Evolutionary conservation across 2,888 invertebrate genomes (phyloP).

Genomic region (Notocelia uddmanniana): DNA sequence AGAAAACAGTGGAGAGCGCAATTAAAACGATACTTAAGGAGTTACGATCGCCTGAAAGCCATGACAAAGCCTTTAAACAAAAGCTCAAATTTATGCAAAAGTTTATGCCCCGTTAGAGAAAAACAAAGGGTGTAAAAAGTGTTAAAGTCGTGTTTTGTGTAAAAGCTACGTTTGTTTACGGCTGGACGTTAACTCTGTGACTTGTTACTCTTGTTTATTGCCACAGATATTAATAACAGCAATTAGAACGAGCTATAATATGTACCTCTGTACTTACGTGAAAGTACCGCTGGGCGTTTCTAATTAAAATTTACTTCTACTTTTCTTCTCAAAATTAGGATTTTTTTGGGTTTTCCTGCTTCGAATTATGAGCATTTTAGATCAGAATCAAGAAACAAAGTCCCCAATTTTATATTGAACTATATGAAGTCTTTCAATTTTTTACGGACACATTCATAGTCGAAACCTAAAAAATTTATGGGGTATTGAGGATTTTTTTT

Average conservation of each 20-base stretch:
- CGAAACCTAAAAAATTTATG: too few species aligned
- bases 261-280: too few species aligned
- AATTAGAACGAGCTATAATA: not conserved
- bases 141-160: conserved; percentile 41
- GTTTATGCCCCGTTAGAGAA: conserved; percentile 42
- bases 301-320: too few species aligned
- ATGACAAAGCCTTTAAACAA: conserved; percentile 45
- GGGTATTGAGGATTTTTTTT: too few species aligned
- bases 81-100: conserved; percentile 46
- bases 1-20: conserved; percentile 36
- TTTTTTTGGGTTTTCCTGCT: too few species aligned
- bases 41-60: conserved; percentile 43
- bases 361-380: too few species aligned
- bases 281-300: too few species aligned
- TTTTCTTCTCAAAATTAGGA: too few species aligned
- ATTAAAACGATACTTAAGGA: conserved; percentile 44
- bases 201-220: conserved; percentile 3
- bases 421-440: too few species aligned
- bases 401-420: too few species aligned
- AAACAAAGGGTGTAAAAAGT: conserved; percentile 44
- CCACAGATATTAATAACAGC: not conserved
- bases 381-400: too few species aligned
- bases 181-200: conserved; percentile 4
- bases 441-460: too few species aligned
- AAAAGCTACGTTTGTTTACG: conserved; percentile 29